Base-by-base conservation (phyloP, 2,113 vertebrate genomes). In the Oreochromis aureus region DNA sequence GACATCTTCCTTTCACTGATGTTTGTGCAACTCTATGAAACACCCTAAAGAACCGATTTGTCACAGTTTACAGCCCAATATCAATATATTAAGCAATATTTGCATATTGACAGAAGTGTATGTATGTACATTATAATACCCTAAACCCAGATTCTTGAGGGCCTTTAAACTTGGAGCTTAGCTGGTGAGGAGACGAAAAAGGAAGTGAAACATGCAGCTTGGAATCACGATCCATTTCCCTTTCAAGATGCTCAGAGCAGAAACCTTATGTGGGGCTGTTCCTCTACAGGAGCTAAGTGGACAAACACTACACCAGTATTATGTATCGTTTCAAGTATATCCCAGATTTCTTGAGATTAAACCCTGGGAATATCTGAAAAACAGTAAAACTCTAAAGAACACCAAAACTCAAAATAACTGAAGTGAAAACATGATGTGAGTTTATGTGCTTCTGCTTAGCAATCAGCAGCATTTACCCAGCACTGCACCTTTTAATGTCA, bases 401-500 rank as follows among this genome's bases (percentile, higher is more conserved):
- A 32, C 27, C 58, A 34, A 61, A 36, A 66, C 61, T 66, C 61
- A 66, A 71, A 71, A 44, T 44, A 46, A 27, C 13, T 27, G 22
- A 44, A 73, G 39, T 73, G 13, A 73, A 73, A 73, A 73, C 66
- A 73, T 10, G 12, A 71, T 71, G 22, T 71, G 66, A 16, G 39
- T 71, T 71, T 27, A 71, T 44, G n/a, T 0, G 3, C 66, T 27
- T 16, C 59, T 71, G 39, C 66, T 44, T 39, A 71, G 66, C 66
- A 71, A 71, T 44, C 66, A 71, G 66, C n/a, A 6, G 13, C 66
- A 71, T 24, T 44, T 71, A 71, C 24, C 39, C 66, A 46, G 66
- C 39, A 27, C 22, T 71, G 66, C 81, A 41, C 32, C 80, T 86
- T 86, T 90, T 71, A 90, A 94, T 89, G 85, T 87, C 55, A 80